phyloP scores from a whole-genome alignment of 2,797 vertebrate species.

The Cynopterus sphinx region DNA sequence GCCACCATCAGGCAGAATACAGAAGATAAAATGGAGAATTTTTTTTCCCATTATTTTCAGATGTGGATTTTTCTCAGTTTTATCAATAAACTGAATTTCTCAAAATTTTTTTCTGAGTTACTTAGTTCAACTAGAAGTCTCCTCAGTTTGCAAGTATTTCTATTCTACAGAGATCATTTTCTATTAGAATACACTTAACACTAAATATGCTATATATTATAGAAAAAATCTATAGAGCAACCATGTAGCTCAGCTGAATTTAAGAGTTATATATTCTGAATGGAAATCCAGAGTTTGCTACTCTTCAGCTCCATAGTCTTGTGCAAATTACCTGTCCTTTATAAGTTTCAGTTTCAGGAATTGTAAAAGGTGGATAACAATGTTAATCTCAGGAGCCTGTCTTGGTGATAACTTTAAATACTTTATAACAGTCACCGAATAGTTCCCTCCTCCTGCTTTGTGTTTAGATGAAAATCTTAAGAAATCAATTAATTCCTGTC shows the following conservation, averaged over 20 bases:
- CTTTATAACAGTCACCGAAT: not conserved
- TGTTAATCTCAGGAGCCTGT: not conserved
- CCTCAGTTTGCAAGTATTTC: not conserved
- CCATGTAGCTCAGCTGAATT: conserved; percentile 3
- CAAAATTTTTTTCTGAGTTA: conserved; percentile 8
- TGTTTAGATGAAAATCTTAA: conserved; percentile 7
- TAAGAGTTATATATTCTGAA: not conserved
- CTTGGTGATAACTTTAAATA: conserved; percentile 3
- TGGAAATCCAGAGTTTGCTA: not conserved
- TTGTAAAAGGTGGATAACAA: conserved; percentile 1
- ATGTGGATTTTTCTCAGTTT: conserved; percentile 57
- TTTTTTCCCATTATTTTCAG: conserved; percentile 49
- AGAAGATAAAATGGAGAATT: not conserved
- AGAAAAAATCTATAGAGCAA: conserved; percentile 33
- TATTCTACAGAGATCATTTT: not conserved
- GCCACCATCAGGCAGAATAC: conserved; percentile 64
- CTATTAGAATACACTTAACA: not conserved
- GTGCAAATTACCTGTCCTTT: not conserved
- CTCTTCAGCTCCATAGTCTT: not conserved
- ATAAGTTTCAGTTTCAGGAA: conserved; percentile 15
- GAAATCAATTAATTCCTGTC: not conserved
- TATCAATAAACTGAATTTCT: conserved; percentile 20
- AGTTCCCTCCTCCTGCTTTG: not conserved
- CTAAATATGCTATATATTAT: not conserved
- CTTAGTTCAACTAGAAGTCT: not conserved